Conservation (phyloP, 2,888 invertebrate species). For the Glyphotaelius pellucidus region DNA sequence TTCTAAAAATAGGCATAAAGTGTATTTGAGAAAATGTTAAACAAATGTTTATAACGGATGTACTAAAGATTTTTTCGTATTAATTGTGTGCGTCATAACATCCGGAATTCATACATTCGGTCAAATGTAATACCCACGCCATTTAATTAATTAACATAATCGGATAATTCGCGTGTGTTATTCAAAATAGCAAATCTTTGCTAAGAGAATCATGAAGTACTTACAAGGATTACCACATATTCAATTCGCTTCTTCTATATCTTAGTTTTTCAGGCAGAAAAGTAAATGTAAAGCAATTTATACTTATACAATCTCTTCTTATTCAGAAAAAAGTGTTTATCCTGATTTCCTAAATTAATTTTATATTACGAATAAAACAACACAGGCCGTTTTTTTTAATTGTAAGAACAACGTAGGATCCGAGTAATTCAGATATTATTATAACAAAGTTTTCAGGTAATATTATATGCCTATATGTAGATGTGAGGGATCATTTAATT, state of each 20-base stretch:
- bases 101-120: constrained; percentile 15
- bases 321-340: not conserved
- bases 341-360: not conserved
- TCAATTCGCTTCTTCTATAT: not conserved
- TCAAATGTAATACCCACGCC: not conserved
- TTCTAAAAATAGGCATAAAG: constrained; percentile 17
- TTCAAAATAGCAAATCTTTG: not conserved
- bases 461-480: too few relatives aligned
- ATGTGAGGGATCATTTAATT: too few relatives aligned
- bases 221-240: not conserved
- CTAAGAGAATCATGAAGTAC: not conserved
- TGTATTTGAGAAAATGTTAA: constrained; percentile 6
- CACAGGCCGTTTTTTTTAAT: too few relatives aligned
- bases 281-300: not conserved
- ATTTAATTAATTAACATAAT: not conserved
- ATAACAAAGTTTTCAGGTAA: too few relatives aligned
- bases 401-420: too few relatives aligned
- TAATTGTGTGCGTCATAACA: not conserved
- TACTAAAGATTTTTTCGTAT: not conserved
- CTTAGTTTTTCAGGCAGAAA: not conserved
- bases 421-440: too few relatives aligned
- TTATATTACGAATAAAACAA: not conserved
- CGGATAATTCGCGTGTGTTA: not conserved
- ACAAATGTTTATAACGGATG: constrained; percentile 4
- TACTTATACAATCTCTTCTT: not conserved